A percentile compares a stretch with the other conserved stretches of the same genome.
Evolutionary conservation across 2,113 vertebrate species (phyloP).

Genomic region (Onychorhynchus coronatus): DNA sequence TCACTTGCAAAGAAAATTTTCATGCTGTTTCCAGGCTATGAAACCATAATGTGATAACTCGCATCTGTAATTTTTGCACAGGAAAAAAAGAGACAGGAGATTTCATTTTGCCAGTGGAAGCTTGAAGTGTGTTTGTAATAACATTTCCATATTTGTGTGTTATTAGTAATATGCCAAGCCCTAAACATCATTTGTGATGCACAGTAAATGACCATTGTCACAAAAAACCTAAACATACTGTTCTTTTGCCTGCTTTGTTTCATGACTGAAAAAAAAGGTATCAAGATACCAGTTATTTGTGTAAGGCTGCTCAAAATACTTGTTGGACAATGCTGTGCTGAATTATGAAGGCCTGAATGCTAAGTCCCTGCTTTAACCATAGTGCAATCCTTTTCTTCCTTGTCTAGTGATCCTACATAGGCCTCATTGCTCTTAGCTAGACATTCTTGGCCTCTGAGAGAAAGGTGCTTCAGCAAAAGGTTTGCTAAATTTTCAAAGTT

Average conservation of each 20-base stretch:
- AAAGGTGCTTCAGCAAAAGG: background rate
- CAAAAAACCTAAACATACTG: background rate
- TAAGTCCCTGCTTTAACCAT: background rate
- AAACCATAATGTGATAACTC: background rate
- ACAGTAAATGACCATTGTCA: background rate
- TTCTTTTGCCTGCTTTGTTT: background rate
- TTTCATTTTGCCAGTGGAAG: background rate
- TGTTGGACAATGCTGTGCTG: background rate
- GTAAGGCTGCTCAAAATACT: background rate
- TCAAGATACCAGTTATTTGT: background rate
- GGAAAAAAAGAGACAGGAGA: background rate
- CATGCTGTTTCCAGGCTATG: background rate
- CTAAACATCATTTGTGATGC: background rate
- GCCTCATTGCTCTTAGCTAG: background rate
- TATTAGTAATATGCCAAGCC: background rate
- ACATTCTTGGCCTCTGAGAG: background rate
- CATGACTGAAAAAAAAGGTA: no score
- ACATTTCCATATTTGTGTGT: background rate
- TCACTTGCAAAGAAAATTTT: background rate
- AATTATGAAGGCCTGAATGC: background rate
- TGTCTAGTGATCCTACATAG: background rate
- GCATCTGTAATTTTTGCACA: background rate
- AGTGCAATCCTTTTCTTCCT: background rate
- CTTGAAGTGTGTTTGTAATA: background rate
- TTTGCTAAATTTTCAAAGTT: background rate